A percentile compares a stretch with the other conserved stretches of the same genome.
Evolutionary conservation across 2,888 invertebrate genomes (phyloP).

Genomic region (Seira ritae): DNA sequence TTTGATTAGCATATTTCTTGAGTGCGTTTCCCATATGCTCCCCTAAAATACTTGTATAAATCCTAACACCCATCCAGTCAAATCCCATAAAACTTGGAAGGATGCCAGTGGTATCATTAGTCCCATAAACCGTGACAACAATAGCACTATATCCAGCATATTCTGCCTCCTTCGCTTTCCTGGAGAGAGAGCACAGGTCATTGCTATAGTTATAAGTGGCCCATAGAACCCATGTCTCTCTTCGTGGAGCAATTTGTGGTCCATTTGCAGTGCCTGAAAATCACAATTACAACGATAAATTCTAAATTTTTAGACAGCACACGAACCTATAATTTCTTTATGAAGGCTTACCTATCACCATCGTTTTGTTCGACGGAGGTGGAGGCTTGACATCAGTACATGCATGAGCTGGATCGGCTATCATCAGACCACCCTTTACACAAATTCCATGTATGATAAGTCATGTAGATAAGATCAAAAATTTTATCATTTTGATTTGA

Average conservation of each 20-base stretch:
- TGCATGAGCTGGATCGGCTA: conserved; percentile 58
- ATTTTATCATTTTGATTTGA: neutral
- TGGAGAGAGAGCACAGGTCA: conserved; percentile 55
- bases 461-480: neutral
- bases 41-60: conserved; percentile 65
- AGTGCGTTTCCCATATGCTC: conserved; percentile 58
- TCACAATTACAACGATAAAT: too few species aligned
- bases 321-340: neutral
- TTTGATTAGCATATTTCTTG: conserved; percentile 60
- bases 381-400: conserved; percentile 57
- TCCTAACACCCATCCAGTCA: conserved; percentile 66
- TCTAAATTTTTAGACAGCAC: too few species aligned
- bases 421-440: conserved; percentile 56
- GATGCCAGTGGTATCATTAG: conserved; percentile 56
- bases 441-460: neutral
- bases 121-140: conserved; percentile 55
- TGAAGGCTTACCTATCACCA: conserved; percentile 10
- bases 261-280: conserved; percentile 7
- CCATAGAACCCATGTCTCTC: conserved; percentile 60
- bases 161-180: conserved; percentile 60
- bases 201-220: conserved; percentile 45
- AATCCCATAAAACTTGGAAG: conserved; percentile 67
- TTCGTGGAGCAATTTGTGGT: conserved; percentile 12
- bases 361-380: conserved; percentile 44
- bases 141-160: conserved; percentile 63